Percentiles rank a stretch among this genome's conserved stretches.
Conservation (phyloP, 1,140 invertebrate species). For the Gyrodactylus salaris region DNA sequence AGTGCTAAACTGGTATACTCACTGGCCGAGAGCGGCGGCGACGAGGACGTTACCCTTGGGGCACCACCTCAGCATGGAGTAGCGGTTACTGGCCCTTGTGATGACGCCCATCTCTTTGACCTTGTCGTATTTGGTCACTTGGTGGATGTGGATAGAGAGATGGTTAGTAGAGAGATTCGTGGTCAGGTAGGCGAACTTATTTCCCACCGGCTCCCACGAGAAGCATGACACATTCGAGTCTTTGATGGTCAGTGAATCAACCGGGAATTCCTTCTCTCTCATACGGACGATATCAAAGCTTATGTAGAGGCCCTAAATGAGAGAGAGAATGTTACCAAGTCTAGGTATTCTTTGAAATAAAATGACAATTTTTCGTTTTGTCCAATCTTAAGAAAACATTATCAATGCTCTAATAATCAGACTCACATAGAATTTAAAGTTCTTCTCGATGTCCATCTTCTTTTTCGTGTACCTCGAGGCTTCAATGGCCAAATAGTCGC, state of each 20-base stretch:
- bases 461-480: conserved; percentile 70
- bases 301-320: conserved; percentile 53
- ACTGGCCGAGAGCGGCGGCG: background rate
- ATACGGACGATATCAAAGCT: conserved; percentile 91
- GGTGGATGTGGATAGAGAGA: background rate
- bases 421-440: background rate
- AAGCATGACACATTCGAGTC: conserved; percentile 47
- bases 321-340: background rate
- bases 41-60: background rate
- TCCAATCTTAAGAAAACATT: background rate
- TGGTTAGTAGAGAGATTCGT: background rate
- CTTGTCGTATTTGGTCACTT: background rate
- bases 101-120: background rate
- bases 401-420: background rate
- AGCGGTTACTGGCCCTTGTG: background rate
- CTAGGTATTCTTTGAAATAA: too few species aligned
- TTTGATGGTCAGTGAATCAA: conserved; percentile 63
- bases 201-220: conserved; percentile 83
- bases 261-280: conserved; percentile 79
- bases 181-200: conserved; percentile 62
- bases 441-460: conserved; percentile 42
- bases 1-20: background rate
- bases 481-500: conserved; percentile 83
- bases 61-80: background rate
- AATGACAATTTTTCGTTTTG: background rate